These are phyloP conservation scores for Pipistrellus kuhlii DNA, from an alignment of 2,797 vertebrate species.

Conservation along the genomic window DNA sequence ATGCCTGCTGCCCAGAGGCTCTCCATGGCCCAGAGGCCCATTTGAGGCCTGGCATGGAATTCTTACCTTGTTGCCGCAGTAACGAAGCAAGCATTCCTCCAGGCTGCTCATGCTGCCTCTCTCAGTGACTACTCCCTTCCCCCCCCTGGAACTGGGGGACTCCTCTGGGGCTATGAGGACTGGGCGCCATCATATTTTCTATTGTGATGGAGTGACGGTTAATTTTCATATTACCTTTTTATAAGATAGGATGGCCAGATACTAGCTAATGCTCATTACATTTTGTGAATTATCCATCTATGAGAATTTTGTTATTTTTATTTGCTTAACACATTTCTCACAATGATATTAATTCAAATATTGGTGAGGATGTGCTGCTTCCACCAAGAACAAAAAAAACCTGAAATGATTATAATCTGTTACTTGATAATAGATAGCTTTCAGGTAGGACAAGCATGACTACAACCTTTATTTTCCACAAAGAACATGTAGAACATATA, in stretches of 20 bases:
- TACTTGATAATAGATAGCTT: not conserved
- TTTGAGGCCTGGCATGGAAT: too few species aligned
- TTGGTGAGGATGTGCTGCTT: not conserved
- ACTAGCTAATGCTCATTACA: not conserved
- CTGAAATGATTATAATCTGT: not conserved
- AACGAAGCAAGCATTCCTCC: too few species aligned
- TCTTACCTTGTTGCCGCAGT: too few species aligned
- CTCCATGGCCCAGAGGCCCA: too few species aligned
- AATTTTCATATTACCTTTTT: too few species aligned
- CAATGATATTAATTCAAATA: not conserved
- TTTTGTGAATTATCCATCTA: not conserved
- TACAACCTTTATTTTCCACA: not conserved
- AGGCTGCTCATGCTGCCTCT: too few species aligned
- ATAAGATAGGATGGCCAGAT: not conserved
- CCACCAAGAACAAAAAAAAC: not conserved
- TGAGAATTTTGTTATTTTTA: not conserved
- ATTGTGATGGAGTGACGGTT: too few species aligned
- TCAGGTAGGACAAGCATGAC: not conserved
- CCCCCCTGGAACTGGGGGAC: too few species aligned
- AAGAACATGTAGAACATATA: not conserved
- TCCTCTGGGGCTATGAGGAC: too few species aligned
- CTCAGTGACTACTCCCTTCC: too few species aligned
- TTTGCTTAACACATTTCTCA: not conserved
- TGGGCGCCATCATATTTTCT: too few species aligned
- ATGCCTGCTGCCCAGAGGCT: too few species aligned